Conservation (phyloP, 2,113 vertebrate species). For the Agelaius phoeniceus region DNA sequence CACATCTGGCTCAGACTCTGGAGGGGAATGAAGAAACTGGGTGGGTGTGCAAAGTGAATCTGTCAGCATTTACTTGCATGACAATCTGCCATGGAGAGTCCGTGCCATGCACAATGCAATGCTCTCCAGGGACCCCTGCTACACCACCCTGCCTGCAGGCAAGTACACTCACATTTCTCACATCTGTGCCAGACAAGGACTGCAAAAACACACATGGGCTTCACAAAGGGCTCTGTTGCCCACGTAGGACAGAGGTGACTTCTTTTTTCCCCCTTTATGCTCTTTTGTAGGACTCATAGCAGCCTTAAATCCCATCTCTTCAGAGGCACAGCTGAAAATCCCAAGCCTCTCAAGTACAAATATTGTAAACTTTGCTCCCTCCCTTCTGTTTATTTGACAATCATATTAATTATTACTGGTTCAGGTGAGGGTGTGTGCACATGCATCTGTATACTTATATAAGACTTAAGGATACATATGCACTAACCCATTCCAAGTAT, state of each 20-base stretch:
- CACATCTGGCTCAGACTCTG: conserved; percentile 52
- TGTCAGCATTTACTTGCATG: conserved; percentile 44
- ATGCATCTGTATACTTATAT: neutral
- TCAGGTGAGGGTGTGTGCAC: neutral
- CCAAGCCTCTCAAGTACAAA: neutral
- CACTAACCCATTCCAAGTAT: neutral
- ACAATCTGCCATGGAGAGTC: conserved; percentile 24
- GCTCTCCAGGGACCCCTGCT: neutral
- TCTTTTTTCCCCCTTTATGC: neutral
- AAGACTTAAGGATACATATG: neutral
- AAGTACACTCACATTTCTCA: neutral
- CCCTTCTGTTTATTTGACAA: neutral
- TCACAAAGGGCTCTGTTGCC: neutral
- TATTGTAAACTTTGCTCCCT: neutral
- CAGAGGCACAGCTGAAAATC: neutral
- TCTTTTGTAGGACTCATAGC: neutral
- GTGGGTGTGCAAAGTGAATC: conserved; percentile 14
- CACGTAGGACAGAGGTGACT: neutral
- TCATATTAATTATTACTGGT: neutral
- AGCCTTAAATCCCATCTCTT: neutral
- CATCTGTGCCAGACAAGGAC: neutral
- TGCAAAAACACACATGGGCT: neutral
- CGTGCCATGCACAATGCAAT: conserved; percentile 11
- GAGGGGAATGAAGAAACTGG: conserved; percentile 22
- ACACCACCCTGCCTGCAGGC: conserved; percentile 41